Base-by-base conservation (phyloP, 2,113 vertebrate species). In the Gavialis gangeticus region DNA sequence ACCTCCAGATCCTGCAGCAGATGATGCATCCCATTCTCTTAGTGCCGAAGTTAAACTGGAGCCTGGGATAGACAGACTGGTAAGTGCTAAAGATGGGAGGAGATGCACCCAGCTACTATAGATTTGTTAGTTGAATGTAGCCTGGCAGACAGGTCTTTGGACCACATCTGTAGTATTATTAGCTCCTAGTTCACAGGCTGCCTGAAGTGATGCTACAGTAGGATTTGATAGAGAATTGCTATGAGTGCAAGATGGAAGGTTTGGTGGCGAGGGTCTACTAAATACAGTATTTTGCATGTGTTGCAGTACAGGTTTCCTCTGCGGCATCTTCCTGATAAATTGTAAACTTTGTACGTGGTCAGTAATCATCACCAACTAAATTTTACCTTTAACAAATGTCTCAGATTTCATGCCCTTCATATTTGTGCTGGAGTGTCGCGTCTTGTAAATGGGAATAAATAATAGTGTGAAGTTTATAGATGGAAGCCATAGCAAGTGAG, bases 31-130 rank as follows among this genome's bases (percentile, higher is more conserved):
- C 88, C 97, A 94, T 93, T 91, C 97, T 3, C 14, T 96, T 78
- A 67, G 96, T 93, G 95, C 97, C 58, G 98, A 98, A 19, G 90
- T 98, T 21, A 99, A 99, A 95, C 92, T 97, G 90, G 97, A 98
- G 87, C 97, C 96, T 10, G 98, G 98, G 71, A 96, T 92, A 79
- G 98, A 98, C 16, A 97, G 97, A 75, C 94, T 97, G 98, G 98
- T 98, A 82, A 98, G 98, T 98, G 93, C 84, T 90, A 89, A 87
- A 81, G 66, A 18, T 21, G 78, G 79, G 73, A n/a, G 76, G 11
- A 11, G 0, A 30, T 8, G 64, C 22, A 3, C 2, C 60, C 84
- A 25, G 18, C 2, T 1, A 3, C 28, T 24, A 19, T 75, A 2
- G 1, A 1, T 55, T 55, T 5, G 0, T 5, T 6, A 0, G 0